phyloP scores from a whole-genome alignment of 1,140 invertebrate species.

The Streblospio benedicti region DNA sequence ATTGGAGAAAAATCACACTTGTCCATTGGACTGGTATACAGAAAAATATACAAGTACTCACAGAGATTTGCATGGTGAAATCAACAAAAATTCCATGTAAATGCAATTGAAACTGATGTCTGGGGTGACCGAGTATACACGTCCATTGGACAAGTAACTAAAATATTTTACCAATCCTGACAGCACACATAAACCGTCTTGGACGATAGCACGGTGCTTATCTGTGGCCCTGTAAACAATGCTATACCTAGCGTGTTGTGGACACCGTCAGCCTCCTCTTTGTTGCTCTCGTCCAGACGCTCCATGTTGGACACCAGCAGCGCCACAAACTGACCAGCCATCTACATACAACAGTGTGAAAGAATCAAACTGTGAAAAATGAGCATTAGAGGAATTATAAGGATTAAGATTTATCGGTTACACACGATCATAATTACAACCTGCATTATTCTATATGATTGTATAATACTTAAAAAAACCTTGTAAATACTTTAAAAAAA shows the following conservation, averaged over 20 bases:
- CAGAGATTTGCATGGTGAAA: neutral
- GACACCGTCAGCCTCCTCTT: constrained; percentile 92
- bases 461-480: too few species aligned
- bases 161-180: neutral
- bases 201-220: neutral
- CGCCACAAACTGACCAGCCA: constrained; percentile 84
- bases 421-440: too few species aligned
- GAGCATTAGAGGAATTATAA: too few species aligned
- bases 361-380: too few species aligned
- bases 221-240: neutral
- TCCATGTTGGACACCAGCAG: constrained; percentile 86
- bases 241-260: constrained; percentile 78
- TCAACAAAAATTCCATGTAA: neutral
- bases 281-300: constrained; percentile 81
- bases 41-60: neutral
- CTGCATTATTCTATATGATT: too few species aligned
- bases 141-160: neutral
- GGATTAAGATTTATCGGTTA: too few species aligned
- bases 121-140: neutral
- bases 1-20: too few species aligned
- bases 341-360: constrained; percentile 57
- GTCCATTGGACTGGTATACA: too few species aligned
- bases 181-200: too few species aligned
- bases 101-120: neutral
- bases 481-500: too few species aligned